Evolutionary conservation across 2,888 invertebrate genomes (phyloP).

Genomic region (Cataglyphis altisquamis): DNA sequence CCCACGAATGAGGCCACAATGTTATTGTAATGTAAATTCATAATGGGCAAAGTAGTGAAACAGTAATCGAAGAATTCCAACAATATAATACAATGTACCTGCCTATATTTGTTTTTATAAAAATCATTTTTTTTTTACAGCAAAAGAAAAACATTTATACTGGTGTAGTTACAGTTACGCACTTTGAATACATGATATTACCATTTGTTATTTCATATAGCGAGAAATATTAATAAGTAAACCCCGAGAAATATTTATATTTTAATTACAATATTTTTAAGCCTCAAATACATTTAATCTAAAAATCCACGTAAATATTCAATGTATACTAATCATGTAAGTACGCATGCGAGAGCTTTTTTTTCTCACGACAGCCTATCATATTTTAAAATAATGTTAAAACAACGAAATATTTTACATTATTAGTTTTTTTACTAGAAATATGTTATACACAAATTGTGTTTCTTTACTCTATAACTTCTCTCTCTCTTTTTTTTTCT

Average conservation of each 20-base stretch:
- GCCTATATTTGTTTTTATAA: slow-evolving; percentile 73
- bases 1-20: slow-evolving; percentile 28
- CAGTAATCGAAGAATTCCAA: slow-evolving; percentile 56
- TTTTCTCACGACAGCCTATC: not conserved
- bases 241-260: not conserved
- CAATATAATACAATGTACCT: slow-evolving; percentile 77
- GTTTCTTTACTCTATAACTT: slow-evolving; percentile 4
- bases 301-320: not conserved
- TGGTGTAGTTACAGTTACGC: not conserved
- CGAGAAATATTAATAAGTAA: not conserved
- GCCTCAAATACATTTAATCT: not conserved
- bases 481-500: not conserved
- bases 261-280: not conserved
- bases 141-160: slow-evolving; percentile 19
- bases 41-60: slow-evolving; percentile 9
- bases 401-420: not conserved
- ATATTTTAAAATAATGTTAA: not conserved
- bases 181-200: slow-evolving; percentile 13
- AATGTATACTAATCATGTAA: not conserved
- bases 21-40: slow-evolving; percentile 24
- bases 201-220: slow-evolving; percentile 29
- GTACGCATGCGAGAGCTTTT: not conserved
- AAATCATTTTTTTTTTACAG: slow-evolving; percentile 67
- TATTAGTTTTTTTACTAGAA: not conserved
- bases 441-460: not conserved